Percentiles rank a stretch among this genome's conserved stretches.
phyloP scores from a whole-genome alignment of 2,797 vertebrate genomes.

The Synaphobranchus kaupii region DNA sequence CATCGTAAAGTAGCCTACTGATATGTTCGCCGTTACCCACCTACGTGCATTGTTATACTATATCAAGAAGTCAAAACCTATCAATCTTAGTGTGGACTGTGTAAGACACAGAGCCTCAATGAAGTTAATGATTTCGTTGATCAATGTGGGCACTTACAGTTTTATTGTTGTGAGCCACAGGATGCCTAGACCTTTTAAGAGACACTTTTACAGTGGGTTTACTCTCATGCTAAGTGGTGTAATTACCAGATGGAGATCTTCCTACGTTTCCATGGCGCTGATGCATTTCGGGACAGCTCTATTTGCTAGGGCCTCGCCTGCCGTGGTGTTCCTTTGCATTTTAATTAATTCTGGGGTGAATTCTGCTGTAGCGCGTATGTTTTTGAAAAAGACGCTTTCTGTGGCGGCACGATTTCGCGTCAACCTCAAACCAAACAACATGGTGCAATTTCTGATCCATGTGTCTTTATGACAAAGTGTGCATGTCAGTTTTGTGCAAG shows the following conservation, averaged over 20 bases:
- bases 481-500: too few species aligned
- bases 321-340: not conserved
- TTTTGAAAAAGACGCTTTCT: not conserved
- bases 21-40: not conserved
- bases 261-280: constrained; percentile 17
- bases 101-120: not conserved
- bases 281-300: not conserved
- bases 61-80: not conserved
- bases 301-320: not conserved
- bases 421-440: not conserved
- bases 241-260: constrained; percentile 15
- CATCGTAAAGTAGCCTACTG: not conserved
- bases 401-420: not conserved
- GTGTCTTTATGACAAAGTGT: too few species aligned
- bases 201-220: constrained; percentile 22
- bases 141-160: constrained; percentile 25
- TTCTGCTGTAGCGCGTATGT: not conserved
- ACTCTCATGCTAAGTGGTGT: constrained; percentile 6
- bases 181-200: constrained; percentile 11
- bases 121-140: constrained; percentile 2
- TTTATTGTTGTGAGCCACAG: constrained; percentile 9
- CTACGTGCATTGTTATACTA: not conserved
- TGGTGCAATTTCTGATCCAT: too few species aligned
- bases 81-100: not conserved
- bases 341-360: not conserved